These are phyloP conservation scores for Micromys minutus DNA, from an alignment of 2,113 vertebrate genomes.

Conservation along the genomic window DNA sequence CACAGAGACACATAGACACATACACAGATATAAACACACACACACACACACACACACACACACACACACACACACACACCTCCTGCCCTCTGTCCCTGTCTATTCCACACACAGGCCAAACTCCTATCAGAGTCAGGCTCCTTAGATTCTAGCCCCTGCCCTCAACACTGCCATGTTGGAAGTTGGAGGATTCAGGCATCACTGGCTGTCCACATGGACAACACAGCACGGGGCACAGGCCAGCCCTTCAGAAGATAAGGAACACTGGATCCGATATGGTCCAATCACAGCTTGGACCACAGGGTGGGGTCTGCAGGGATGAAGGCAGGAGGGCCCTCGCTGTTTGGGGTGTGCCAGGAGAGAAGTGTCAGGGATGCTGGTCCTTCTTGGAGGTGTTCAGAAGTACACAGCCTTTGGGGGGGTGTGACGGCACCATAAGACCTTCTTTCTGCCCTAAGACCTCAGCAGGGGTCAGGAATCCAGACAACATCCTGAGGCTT, in stretches of 20 bases:
- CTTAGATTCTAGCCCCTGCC: neutral
- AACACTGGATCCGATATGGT: fast-evolving
- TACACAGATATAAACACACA: too few relatives aligned
- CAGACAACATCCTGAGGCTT: neutral
- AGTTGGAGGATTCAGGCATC: neutral
- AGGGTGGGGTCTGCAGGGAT: neutral
- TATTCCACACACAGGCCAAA: neutral
- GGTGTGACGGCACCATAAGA: neutral
- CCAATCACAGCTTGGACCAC: neutral
- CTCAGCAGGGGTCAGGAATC: neutral
- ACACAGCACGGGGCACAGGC: neutral
- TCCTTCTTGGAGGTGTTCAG: neutral
- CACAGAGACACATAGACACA: too few relatives aligned
- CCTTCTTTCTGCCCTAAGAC: neutral
- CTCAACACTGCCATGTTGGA: neutral
- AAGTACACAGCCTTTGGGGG: neutral
- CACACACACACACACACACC: neutral
- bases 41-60: too few relatives aligned
- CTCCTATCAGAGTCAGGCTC: neutral
- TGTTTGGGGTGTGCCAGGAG: neutral
- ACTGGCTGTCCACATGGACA: neutral
- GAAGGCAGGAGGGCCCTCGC: neutral
- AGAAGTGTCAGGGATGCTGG: neutral
- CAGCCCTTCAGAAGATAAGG: fast-evolving
- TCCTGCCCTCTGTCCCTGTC: neutral